Conservation (phyloP, 2,888 invertebrate species). For the Blastobasis adustella region DNA sequence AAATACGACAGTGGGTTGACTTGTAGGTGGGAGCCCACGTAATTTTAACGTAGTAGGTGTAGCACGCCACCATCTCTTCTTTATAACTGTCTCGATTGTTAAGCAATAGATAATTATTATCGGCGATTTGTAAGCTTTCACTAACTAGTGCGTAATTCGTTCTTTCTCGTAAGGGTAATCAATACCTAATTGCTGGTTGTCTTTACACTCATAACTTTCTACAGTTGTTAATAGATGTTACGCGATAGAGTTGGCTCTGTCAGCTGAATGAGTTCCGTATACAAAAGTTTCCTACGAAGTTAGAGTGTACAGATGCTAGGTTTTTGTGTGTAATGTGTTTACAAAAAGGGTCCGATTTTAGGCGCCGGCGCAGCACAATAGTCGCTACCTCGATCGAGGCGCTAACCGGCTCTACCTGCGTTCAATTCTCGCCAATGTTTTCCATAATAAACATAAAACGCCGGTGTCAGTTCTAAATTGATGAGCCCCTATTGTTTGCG, state of each 20-base stretch:
- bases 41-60: conserved; percentile 56
- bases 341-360: conserved; percentile 40
- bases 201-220: no score
- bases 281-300: no score
- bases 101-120: conserved; percentile 22
- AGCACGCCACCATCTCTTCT: conserved; percentile 48
- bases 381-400: conserved; percentile 38
- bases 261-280: no score
- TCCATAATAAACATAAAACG: conserved; percentile 26
- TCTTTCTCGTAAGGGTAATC: neutral
- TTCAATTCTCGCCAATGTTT: conserved; percentile 44
- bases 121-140: conserved; percentile 18
- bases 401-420: conserved; percentile 56
- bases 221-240: no score
- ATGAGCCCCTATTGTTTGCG: conserved; percentile 51
- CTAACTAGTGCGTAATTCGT: conserved; percentile 2
- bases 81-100: conserved; percentile 37
- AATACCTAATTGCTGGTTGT: no score
- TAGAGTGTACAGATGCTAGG: neutral
- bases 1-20: conserved; percentile 58
- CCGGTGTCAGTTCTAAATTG: conserved; percentile 44
- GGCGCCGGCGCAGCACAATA: conserved; percentile 57
- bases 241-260: no score
- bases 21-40: conserved; percentile 69
- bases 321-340: conserved; percentile 32